Evolutionary conservation across 2,797 vertebrate genomes (phyloP), one percentile per base, ranked within the genome.

Genomic region (Margarornis squamiger): DNA sequence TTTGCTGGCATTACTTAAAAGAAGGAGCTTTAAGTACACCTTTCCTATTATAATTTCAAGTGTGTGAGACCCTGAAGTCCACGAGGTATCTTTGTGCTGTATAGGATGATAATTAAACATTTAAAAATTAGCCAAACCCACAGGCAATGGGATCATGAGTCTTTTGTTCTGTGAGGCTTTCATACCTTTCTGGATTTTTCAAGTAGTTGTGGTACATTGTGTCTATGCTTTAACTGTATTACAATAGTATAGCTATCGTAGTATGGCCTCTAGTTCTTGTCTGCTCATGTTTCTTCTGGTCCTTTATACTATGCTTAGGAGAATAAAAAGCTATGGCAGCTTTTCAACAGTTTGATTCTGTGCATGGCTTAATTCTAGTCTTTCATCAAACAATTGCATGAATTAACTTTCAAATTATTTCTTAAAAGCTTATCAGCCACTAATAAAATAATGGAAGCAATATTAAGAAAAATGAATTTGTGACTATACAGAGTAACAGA

Each of bases 401-500:
- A 95, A 88, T 95, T 90, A 88, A 66, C 32, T 90, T 92, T 57
- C 41, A 73, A 86, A 79, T 22, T 55, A 49, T 90, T 92, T 92
- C 91, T 93, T 95, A 88, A 92, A 92, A 93, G 65, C 54, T 89
- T 90, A 92, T 96, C 36, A 84, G 65, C 32, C 32, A 46, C 61
- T 93, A 94, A 91, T 90, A 95, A 97, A 97, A 94, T 90, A 96
- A 97, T 85, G 68, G 10, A 95, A 97, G 67, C 54, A 88, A 51
- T 93, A 95, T 87, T 88, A 95, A 92, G 90, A 94, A 90, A 81
- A 88, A 91, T 79, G 54, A 88, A 29, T 85, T 57, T 72, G 24
- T 87, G 87, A 80, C 82, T 80, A 89, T 90, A 77, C 82, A 86
- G 75, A 73, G 14, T 59, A 75, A 71, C 62, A 93, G 58, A 95